Evolutionary conservation across 2,113 vertebrate genomes (phyloP), one percentile per base, ranked within the genome.

Genomic region (Megaceryle torquata): DNA sequence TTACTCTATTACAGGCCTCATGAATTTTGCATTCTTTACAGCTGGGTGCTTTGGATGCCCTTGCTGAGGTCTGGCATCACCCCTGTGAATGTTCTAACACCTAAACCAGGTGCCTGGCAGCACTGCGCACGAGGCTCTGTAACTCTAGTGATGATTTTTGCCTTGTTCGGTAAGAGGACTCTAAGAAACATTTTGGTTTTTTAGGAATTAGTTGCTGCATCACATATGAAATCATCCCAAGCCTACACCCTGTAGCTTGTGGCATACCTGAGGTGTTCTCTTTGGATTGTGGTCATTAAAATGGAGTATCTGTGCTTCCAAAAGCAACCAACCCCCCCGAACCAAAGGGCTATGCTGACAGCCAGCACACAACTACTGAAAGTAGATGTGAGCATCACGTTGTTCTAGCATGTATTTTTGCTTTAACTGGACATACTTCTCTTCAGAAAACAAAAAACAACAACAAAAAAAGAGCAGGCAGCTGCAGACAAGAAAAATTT

Each of bases 221-320:
- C 44, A 10, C 4, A 44, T 16, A 72, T 13, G 4, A 89, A 89
- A 41, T 4, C 8, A 84, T 61, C 60, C 39, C 39, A 63, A 69
- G 31, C 56, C 46, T 75, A 88, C 54, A 92, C n/a, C 35, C 43
- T 22, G 44, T 20, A 83, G 48, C 81, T 87, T 50, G 48, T 0
- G 0, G 57, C 57, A 48, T 37, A 76, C 43, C 24, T 0, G 1
- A 78, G 48, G 31, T 64, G 43, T 65, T 92, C 89, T 79, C 61
- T 84, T 68, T 61, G 81, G 84, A 79, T 35, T 78, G 80, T 48
- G 76, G 76, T 75, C 88, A 56, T 48, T 88, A 59, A 94, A 93
- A 87, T 79, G 67, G 74, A 95, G 72, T 50, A 89, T 91, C 61
- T 84, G 60, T 44, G 65, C 79, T 95, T 96, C 53, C 91, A 89